Evolutionary conservation across 1,140 invertebrate genomes (phyloP).

Genomic region (Drosophila ananassae): DNA sequence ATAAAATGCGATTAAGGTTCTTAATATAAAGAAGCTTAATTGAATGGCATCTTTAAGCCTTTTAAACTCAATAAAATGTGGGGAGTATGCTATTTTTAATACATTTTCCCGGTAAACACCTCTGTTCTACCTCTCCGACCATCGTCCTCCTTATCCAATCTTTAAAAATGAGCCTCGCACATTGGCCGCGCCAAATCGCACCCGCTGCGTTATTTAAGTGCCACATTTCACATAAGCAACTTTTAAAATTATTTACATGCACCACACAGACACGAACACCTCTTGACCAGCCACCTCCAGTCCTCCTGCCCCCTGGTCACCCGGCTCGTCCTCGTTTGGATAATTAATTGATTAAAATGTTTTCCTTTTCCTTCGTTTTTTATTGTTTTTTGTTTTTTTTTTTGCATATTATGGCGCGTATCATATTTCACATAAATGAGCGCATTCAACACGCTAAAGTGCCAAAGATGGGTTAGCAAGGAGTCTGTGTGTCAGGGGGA

Average conservation of each 20-base stretch:
- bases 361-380: constrained; percentile 31
- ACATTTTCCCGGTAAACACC: not conserved
- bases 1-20: constrained; percentile 62
- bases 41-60: constrained; percentile 28
- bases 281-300: constrained; percentile 25
- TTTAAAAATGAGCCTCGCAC: constrained; percentile 4
- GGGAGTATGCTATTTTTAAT: not conserved
- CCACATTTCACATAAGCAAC: constrained; percentile 80
- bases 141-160: not conserved
- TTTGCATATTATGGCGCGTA: constrained; percentile 79
- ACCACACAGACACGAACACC: constrained; percentile 56
- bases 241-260: constrained; percentile 78
- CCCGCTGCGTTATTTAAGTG: constrained; percentile 79
- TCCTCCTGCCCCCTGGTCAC: not conserved
- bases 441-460: constrained; percentile 81
- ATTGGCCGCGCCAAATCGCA: constrained; percentile 29
- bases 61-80: not conserved
- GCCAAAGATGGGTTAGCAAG: constrained; percentile 65
- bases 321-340: constrained; percentile 45
- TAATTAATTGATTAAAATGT: constrained; percentile 83
- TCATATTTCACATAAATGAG: constrained; percentile 83
- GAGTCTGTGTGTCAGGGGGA: not conserved
- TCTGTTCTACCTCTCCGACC: not conserved
- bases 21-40: constrained; percentile 44
- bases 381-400: constrained; percentile 19